Conservation (phyloP, 2,888 invertebrate genomes). For the Laspeyria flexula region DNA sequence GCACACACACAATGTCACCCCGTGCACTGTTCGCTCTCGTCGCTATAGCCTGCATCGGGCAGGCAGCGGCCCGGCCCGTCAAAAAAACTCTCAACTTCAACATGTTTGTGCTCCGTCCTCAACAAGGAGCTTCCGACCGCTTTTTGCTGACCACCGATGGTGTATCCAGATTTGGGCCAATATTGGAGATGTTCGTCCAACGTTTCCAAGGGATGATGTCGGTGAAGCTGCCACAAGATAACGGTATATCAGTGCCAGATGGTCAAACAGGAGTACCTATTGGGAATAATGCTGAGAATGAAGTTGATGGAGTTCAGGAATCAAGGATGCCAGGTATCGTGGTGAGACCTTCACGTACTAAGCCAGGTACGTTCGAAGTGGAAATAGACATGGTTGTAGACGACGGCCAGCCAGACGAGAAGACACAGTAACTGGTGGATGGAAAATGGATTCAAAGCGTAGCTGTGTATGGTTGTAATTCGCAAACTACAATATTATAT, state of each 20-base stretch:
- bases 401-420: conserved; percentile 72
- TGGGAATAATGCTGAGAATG: conserved; percentile 74
- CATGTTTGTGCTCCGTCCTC: conserved; percentile 76
- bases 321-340: conserved; percentile 75
- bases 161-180: conserved; percentile 87
- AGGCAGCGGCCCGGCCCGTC: conserved; percentile 65
- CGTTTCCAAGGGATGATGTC: conserved; percentile 90
- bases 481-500: too few relatives aligned
- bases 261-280: conserved; percentile 43
- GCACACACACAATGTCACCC: conserved; percentile 45
- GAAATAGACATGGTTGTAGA: conserved; percentile 77
- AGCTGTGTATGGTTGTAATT: not conserved
- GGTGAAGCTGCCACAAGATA: conserved; percentile 87
- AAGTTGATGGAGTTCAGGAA: conserved; percentile 78
- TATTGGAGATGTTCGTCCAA: conserved; percentile 89
- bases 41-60: conserved; percentile 60
- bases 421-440: conserved; percentile 27
- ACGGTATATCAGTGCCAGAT: conserved; percentile 53
- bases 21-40: conserved; percentile 60
- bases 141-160: conserved; percentile 71
- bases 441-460: not conserved
- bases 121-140: conserved; percentile 64
- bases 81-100: conserved; percentile 78
- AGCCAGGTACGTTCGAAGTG: conserved; percentile 76
- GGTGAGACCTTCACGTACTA: conserved; percentile 69